These are phyloP conservation scores for Heteronetta atricapilla DNA, from an alignment of 2,113 vertebrate genomes.

Conservation along the genomic window DNA sequence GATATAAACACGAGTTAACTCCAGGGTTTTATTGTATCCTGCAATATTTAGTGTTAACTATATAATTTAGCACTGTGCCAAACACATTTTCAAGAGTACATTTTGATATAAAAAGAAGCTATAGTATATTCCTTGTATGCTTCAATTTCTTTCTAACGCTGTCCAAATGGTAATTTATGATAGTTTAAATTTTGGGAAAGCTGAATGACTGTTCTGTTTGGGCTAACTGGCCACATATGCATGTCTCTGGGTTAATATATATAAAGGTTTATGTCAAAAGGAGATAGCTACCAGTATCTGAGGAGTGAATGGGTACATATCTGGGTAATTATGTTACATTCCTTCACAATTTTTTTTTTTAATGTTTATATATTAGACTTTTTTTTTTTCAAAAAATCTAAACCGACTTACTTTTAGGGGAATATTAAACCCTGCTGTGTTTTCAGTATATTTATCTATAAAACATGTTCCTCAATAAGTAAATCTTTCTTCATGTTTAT, in stretches of 20 bases:
- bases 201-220: slow-evolving; percentile 50
- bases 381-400: slow-evolving; percentile 61
- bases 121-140: slow-evolving; percentile 86
- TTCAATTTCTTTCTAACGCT: slow-evolving; percentile 83
- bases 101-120: slow-evolving; percentile 89
- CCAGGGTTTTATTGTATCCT: slow-evolving; percentile 84
- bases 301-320: slow-evolving; percentile 54
- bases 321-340: slow-evolving; percentile 55
- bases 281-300: not conserved
- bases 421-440: not conserved
- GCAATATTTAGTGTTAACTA: slow-evolving; percentile 85
- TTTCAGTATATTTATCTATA: slow-evolving; percentile 31
- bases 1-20: slow-evolving; percentile 81
- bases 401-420: not conserved
- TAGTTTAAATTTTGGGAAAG: slow-evolving; percentile 64
- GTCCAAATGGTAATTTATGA: slow-evolving; percentile 73
- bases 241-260: slow-evolving; percentile 52
- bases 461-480: slow-evolving; percentile 43
- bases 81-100: slow-evolving; percentile 87
- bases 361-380: slow-evolving; percentile 64
- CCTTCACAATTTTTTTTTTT: slow-evolving; percentile 60
- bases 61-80: slow-evolving; percentile 88
- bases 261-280: slow-evolving; percentile 40
- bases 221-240: not conserved
- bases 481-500: not conserved